Evolutionary conservation across 2,888 invertebrate genomes (phyloP), one percentile per base, ranked within the genome.

Genomic region (Leucophenga montana): DNA sequence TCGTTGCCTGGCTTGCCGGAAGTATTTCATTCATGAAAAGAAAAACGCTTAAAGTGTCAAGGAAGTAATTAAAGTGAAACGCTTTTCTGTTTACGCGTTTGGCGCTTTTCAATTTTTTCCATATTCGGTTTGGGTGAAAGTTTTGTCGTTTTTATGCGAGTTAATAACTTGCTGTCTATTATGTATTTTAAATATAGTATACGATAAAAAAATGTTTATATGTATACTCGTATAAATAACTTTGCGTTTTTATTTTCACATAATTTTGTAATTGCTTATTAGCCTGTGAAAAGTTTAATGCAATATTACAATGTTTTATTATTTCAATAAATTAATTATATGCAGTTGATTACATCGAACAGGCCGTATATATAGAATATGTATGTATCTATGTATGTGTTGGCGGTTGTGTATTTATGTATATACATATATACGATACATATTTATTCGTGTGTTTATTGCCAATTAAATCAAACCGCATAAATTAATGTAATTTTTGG

Each of bases 31-130:
- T 53, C 3, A 11, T 50, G 14, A 33, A 48, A 27, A 27, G 6
- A 57, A 61, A 8, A 64, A 31, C 61, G 66, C 68, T 66, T 61
- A 71, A 65, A 66, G 61, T 69, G 73, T 71, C 66, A 72, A 78
- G 85, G 86, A 86, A 85, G 84, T 85, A 85, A 85, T 85, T 86
- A 85, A 78, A 85, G 85, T 84, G 82, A 82, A 79, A 82, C 84
- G 80, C 78, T 84, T 84, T 83, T 72, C 39, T 65, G 2, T 59
- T 84, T 74, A 83, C 14, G 83, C 50, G 20, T 59, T 80, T 76
- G 79, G 75, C 54, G 66, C 69, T 61, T 22, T 53, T 64, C 59
- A 61, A 57, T 73, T 64, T 79, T 78, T 69, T 20, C 1, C 27
- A 6, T n/a, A 11, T 50, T 50, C 13, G 78, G 65, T 76, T 76